A percentile compares a stretch with the other conserved stretches of the same genome.
Conservation (phyloP, 2,888 invertebrate genomes). For the Cataglyphis livida region DNA sequence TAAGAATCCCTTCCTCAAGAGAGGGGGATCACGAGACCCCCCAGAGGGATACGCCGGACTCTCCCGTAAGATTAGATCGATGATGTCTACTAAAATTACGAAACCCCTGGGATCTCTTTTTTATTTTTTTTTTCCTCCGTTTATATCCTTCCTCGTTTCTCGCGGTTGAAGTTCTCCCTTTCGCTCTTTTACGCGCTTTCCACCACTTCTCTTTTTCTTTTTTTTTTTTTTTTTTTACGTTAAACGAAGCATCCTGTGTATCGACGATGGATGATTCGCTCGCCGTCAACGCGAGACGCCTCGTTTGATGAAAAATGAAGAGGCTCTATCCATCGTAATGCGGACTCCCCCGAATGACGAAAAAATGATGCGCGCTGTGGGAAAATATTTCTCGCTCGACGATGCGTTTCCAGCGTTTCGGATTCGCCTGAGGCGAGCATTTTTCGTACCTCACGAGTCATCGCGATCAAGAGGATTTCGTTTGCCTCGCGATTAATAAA, state of each 20-base stretch:
- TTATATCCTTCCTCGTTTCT: slow-evolving; percentile 55
- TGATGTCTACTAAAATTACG: slow-evolving; percentile 79
- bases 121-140: too few species aligned
- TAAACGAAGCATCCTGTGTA: slow-evolving; percentile 12
- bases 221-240: not conserved
- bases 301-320: slow-evolving; percentile 68
- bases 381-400: slow-evolving; percentile 49
- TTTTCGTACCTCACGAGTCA: not conserved
- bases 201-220: not conserved
- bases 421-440: not conserved
- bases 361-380: slow-evolving; percentile 47
- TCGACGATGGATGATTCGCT: slow-evolving; percentile 30
- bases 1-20: slow-evolving; percentile 67
- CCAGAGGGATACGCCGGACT: slow-evolving; percentile 58
- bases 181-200: slow-evolving; percentile 6
- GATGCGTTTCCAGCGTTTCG: not conserved
- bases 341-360: slow-evolving; percentile 10
- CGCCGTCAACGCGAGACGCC: slow-evolving; percentile 55
- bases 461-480: slow-evolving; percentile 15
- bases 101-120: slow-evolving; percentile 78
- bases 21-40: slow-evolving; percentile 66
- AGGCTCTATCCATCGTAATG: slow-evolving; percentile 58
- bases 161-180: slow-evolving; percentile 30
- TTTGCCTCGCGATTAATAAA: slow-evolving; percentile 38
- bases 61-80: slow-evolving; percentile 70